phyloP scores from a whole-genome alignment of 2,888 invertebrate genomes.

The Brachypterus glaber region DNA sequence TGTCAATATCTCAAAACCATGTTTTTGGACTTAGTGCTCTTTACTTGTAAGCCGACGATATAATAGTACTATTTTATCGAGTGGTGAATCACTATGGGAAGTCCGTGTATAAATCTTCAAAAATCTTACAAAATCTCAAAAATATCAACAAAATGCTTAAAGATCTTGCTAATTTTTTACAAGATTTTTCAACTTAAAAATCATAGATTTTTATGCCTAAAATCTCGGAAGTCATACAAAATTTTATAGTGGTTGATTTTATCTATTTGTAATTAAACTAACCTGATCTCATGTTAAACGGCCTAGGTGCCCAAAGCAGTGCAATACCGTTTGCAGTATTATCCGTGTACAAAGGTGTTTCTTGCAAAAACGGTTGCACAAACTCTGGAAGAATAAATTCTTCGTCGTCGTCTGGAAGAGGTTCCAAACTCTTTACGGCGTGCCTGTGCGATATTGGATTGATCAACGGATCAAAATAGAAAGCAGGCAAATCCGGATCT shows the following conservation, averaged over 20 bases:
- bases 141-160: no score
- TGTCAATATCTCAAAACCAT: no score
- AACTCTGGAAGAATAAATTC: slow-evolving; percentile 87
- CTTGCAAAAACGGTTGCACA: slow-evolving; percentile 86
- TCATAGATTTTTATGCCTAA: no score
- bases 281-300: slow-evolving; percentile 92
- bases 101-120: no score
- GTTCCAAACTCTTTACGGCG: slow-evolving; percentile 72
- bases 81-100: no score
- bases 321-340: slow-evolving; percentile 99
- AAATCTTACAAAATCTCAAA: no score
- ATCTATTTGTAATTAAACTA: slow-evolving; percentile 18
- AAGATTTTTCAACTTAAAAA: no score
- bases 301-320: slow-evolving; percentile 93
- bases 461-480: slow-evolving; percentile 98
- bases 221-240: no score
- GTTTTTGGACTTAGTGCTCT: no score
- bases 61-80: no score
- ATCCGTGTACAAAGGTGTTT: slow-evolving; percentile 93
- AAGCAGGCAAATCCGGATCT: slow-evolving; percentile 98
- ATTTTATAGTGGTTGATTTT: neutral
- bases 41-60: no score
- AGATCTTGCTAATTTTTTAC: no score
- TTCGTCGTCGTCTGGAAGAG: slow-evolving; percentile 85
- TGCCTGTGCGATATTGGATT: slow-evolving; percentile 97